Evolutionary conservation across 2,888 invertebrate genomes (phyloP).

Genomic region (Zygogramma bicolorata): DNA sequence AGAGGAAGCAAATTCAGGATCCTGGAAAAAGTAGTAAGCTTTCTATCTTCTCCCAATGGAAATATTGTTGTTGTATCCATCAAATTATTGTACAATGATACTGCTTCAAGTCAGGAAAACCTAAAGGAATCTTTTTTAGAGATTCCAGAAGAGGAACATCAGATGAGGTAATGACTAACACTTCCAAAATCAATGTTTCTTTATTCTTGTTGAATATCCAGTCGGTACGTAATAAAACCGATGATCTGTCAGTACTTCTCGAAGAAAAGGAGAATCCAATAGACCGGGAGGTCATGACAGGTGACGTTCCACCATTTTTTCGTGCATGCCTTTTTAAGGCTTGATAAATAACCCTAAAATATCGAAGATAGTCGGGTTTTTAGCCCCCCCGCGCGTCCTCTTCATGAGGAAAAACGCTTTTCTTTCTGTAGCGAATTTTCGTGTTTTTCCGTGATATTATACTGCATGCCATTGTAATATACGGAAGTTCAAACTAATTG

Average conservation of each 20-base stretch:
- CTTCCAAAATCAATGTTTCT: neutral
- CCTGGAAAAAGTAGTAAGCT: neutral
- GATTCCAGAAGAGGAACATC: neutral
- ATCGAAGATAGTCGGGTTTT: no score
- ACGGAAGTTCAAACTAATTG: no score
- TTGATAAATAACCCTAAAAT: no score
- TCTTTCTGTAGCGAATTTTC: no score
- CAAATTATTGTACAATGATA: neutral
- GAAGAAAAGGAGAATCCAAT: no score
- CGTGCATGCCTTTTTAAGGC: no score
- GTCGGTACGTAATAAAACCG: neutral
- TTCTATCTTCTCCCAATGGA: neutral
- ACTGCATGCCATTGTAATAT: no score
- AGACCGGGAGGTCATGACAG: no score
- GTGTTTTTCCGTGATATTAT: no score
- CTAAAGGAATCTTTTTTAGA: neutral
- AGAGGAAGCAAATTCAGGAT: constrained; percentile 8
- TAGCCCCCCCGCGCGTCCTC: no score
- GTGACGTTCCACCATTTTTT: no score
- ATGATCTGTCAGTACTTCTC: constrained; percentile 1
- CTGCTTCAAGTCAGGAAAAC: neutral
- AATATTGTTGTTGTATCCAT: neutral
- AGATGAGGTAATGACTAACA: neutral
- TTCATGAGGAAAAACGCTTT: no score
- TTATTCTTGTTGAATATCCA: neutral